These are phyloP conservation scores for Bungarus multicinctus DNA, from an alignment of 2,113 vertebrate genomes.

Conservation along the genomic window DNA sequence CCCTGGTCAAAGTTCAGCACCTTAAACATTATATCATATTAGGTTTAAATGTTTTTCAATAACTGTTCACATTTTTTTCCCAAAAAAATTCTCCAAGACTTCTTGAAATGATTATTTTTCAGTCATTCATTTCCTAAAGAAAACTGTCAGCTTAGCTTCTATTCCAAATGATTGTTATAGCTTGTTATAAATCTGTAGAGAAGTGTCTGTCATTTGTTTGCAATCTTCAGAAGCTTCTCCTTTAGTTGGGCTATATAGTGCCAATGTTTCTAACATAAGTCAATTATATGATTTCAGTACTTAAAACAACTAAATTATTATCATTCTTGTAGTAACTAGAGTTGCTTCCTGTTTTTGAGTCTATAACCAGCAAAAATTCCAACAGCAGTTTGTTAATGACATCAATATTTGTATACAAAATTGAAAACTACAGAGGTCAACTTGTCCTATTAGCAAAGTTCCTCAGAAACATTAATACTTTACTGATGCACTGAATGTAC, in stretches of 20 bases:
- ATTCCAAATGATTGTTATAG: background rate
- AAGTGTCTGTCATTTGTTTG: background rate
- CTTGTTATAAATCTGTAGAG: background rate
- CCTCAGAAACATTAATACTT: background rate
- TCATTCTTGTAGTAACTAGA: background rate
- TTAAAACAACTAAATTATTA: background rate
- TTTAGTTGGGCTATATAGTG: background rate
- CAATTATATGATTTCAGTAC: background rate
- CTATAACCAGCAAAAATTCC: background rate
- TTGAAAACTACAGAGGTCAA: background rate
- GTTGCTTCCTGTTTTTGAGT: background rate
- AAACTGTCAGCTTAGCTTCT: background rate
- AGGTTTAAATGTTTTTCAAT: background rate
- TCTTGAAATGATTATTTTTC: background rate
- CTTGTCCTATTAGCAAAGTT: background rate
- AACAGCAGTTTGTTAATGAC: background rate
- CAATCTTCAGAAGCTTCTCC: background rate
- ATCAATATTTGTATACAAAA: background rate
- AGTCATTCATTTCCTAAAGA: background rate
- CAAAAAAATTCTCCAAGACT: background rate
- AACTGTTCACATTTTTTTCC: background rate
- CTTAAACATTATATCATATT: background rate
- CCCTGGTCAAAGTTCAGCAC: background rate
- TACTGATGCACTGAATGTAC: background rate
- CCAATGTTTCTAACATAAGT: background rate